phyloP scores from a whole-genome alignment of 2,888 invertebrate species.

The Eubasilissa splendida region DNA sequence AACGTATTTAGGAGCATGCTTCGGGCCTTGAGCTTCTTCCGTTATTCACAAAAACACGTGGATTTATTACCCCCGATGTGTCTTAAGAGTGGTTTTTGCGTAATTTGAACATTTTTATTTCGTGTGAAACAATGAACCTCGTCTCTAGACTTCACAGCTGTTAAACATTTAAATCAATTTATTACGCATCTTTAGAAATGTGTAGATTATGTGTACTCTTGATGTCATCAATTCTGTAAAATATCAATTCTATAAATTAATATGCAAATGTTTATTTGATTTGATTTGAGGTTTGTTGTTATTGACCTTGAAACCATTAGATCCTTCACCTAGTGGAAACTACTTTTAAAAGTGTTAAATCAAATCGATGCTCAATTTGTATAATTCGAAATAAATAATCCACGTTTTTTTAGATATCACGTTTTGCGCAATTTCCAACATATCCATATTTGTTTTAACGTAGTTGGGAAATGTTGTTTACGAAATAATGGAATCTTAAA shows the following conservation, averaged over 20 bases:
- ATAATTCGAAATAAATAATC: too few species aligned
- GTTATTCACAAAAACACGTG: conserved; percentile 35
- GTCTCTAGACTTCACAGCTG: background rate
- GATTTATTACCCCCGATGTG: conserved; percentile 18
- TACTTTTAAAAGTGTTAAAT: too few species aligned
- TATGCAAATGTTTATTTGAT: conserved; percentile 16
- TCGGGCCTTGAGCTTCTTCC: conserved; percentile 3
- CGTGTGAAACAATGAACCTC: background rate
- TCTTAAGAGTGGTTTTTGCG: conserved; percentile 3
- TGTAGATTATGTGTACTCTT: background rate
- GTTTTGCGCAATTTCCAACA: too few species aligned
- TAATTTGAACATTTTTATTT: conserved; percentile 5
- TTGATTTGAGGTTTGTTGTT: conserved; percentile 5
- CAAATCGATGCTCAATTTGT: too few species aligned
- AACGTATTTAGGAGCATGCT: background rate
- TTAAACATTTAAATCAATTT: background rate
- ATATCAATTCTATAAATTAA: background rate
- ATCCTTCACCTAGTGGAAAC: conserved; percentile 17
- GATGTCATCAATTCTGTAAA: too few species aligned
- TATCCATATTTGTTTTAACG: too few species aligned
- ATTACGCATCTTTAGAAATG: background rate
- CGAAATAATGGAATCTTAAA: background rate
- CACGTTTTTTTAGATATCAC: too few species aligned
- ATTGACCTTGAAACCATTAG: background rate
- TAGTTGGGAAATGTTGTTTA: too few species aligned